Evolutionary conservation across 2,888 invertebrate species (phyloP), one percentile per base, ranked within the genome.

Genomic region (Melanchra persicariae): DNA sequence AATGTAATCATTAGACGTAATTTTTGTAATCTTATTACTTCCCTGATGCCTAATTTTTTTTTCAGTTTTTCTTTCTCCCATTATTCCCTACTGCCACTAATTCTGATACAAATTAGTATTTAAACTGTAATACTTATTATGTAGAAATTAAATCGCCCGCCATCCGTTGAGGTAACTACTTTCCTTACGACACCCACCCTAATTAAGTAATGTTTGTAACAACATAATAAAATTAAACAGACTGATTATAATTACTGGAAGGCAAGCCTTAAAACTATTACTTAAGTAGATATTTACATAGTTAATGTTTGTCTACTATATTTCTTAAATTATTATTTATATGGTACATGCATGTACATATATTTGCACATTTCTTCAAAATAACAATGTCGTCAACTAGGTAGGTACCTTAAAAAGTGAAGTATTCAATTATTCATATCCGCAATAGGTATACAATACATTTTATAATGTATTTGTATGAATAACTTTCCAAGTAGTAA

Each of bases 401-500:
- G 6, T n/a, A 34, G 4, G 30, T n/a, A 30, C 30, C 19, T 45
- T 7, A 34, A 63, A 55, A 26, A 34, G 2, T 59, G n/a, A 52
- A 51, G 5, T 17, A 59, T 37, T 19, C 6, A 45, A 22, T 26
- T 3, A 61, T 70, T 37, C 43, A 64, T 54, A 68, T 70, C 73
- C 66, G 68, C 37, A 66, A 54, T 58, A 49, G n/a, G 7, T 69
- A 8, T 9, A 4, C 6, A 30, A 72, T 51, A 43, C 15, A 45
- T 51, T 54, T 60, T 54, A 45, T 10, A 34, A 54, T 37, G 2
- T 59, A 49, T 12, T 12, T 57, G 26, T 64, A 73, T 47, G 12
- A 51, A 57, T 47, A 60, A 61, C 78, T 81, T 81, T 82, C 69
- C 37, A 60, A 43, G 45, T 22, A 51, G 12, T 55, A 30, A 57